A percentile compares a stretch with the other conserved stretches of the same genome.
These are phyloP conservation scores for Acipenser ruthenus DNA, from an alignment of 2,797 vertebrate genomes.

Conservation along the genomic window DNA sequence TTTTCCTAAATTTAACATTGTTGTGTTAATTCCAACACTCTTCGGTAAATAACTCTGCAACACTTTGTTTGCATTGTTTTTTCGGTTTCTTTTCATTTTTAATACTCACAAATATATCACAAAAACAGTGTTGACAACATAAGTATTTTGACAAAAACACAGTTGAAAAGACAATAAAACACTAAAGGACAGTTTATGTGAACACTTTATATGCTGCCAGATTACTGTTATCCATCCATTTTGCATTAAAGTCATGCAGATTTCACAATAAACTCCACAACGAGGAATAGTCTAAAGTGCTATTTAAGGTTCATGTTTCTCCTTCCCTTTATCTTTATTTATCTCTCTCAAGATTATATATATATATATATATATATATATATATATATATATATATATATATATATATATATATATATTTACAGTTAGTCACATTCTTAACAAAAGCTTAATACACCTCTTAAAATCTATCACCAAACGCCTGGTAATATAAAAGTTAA, in stretches of 20 bases:
- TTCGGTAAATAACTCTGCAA: no score
- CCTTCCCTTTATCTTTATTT: slow-evolving; percentile 30
- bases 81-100: neutral
- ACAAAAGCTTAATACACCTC: no score
- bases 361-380: no score
- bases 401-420: no score
- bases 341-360: slow-evolving; percentile 7
- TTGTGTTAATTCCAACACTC: no score
- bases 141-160: neutral
- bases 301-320: slow-evolving; percentile 29
- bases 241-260: neutral
- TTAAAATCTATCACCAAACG: no score
- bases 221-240: slow-evolving; percentile 2
- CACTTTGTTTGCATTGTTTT: no score
- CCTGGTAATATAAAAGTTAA: no score
- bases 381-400: no score
- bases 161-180: neutral
- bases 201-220: neutral
- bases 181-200: slow-evolving; percentile 1
- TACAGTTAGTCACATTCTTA: no score
- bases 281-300: slow-evolving; percentile 31
- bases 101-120: slow-evolving; percentile 3
- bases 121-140: neutral
- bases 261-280: neutral
- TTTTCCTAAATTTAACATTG: no score